phyloP scores from a whole-genome alignment of 2,797 vertebrate species.

The Artibeus jamaicensis region DNA sequence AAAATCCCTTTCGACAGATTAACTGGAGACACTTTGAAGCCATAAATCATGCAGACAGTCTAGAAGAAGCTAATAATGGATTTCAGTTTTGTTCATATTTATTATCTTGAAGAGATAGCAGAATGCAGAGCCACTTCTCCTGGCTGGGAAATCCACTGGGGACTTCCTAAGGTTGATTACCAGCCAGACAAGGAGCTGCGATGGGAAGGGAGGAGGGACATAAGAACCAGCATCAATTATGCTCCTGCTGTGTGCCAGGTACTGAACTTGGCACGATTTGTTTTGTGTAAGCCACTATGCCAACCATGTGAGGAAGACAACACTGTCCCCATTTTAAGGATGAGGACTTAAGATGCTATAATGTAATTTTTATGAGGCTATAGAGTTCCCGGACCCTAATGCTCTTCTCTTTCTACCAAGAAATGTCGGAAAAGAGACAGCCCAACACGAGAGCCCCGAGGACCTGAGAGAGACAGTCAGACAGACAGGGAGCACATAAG shows the following conservation, averaged over 20 bases:
- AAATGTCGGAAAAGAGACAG: neutral
- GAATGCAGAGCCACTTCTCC: neutral
- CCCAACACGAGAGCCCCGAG: neutral
- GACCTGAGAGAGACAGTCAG: neutral
- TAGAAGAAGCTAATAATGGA: constrained; percentile 90
- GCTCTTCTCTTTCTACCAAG: neutral
- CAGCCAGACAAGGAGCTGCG: neutral
- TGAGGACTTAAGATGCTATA: neutral
- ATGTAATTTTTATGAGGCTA: neutral
- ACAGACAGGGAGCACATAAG: neutral
- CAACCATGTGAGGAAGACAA: neutral
- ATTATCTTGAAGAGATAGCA: constrained; percentile 74
- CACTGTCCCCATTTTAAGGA: neutral
- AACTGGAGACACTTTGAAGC: constrained; percentile 89
- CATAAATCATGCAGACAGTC: constrained; percentile 90
- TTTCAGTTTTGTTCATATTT: constrained; percentile 80
- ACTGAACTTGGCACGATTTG: neutral
- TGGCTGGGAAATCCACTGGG: constrained; percentile 11
- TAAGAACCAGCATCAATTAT: neutral
- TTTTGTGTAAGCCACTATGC: neutral
- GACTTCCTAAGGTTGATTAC: neutral
- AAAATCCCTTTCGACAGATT: constrained; percentile 92
- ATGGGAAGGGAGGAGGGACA: neutral
- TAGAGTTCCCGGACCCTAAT: neutral
- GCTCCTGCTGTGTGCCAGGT: neutral